Conservation (phyloP, 2,113 vertebrate species). For the Phyllostomus discolor region DNA sequence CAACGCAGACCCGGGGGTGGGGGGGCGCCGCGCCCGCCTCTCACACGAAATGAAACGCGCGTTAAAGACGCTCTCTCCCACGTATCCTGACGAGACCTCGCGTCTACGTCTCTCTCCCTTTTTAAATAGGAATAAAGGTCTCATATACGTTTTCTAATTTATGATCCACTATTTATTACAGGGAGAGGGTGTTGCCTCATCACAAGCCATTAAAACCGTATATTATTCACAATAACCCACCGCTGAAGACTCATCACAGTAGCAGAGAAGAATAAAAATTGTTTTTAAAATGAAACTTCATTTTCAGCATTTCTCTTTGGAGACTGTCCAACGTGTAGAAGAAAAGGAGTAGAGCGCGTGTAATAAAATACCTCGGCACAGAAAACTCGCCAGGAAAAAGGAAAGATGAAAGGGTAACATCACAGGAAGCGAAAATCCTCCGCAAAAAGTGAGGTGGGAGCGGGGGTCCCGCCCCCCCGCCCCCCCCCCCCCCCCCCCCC, state of each 20-base stretch:
- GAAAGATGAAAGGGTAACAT: background rate
- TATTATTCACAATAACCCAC: conserved; percentile 76
- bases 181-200: conserved; percentile 75
- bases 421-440: background rate
- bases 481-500: rapidly evolving
- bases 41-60: conserved; percentile 79
- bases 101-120: conserved; percentile 66
- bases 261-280: conserved; percentile 53
- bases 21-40: conserved; percentile 70
- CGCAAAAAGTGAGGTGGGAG: background rate
- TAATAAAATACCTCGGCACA: conserved; percentile 65
- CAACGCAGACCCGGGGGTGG: background rate
- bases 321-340: conserved; percentile 36
- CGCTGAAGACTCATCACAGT: conserved; percentile 64
- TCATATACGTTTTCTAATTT: conserved; percentile 79
- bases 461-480: background rate
- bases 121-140: conserved; percentile 78
- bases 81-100: conserved; percentile 82
- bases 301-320: conserved; percentile 55
- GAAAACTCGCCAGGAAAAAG: background rate
- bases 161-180: conserved; percentile 76
- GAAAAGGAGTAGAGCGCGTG: conserved; percentile 32
- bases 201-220: conserved; percentile 78
- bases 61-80: conserved; percentile 79
- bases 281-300: conserved; percentile 61